Base-by-base conservation (phyloP, 2,113 vertebrate species). In the Isurus oxyrinchus region DNA sequence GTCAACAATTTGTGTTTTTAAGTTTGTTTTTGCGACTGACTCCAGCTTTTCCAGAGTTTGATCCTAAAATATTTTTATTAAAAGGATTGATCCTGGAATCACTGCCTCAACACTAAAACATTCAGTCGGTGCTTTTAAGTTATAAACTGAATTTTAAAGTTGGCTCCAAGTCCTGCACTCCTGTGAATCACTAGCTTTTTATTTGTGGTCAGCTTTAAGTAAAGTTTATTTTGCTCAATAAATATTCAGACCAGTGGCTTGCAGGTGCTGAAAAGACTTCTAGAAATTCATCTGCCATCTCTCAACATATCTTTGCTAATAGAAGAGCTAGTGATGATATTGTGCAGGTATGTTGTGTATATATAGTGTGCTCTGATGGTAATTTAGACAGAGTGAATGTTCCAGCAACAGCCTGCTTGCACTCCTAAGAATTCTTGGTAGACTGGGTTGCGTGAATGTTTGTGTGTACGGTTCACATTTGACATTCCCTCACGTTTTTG, bases 11-110 rank as follows among this genome's bases (percentile, higher is more conserved):
- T 55, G 53, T 96, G 72, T 97, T 95, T 96, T 57, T 86, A 63
- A 2, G 86, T 95, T 79, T 79, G 76, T 84, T 96, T 96, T 81
- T 76, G 96, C 97, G 25, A 84, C 96, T 97, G 97, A 95, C 96
- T 96, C 97, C 96, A 97, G 76, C 96, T 97, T 97, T 97, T 67
- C 94, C 96, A 95, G 94, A 95, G 94, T 76, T 72, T 95, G 94
- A 53, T 95, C 66, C 66, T 35, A 72, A 72, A 49, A 16, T 44
- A 53, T 53, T 95, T 95, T 55, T 61, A 91, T 91, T 91, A 91
- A 72, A 76, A 53, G 44, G 93, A 72, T 72, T 53, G 55, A 91
- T 91, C 67, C 66, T 95, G 96, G 96, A 97, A 96, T 66, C 96
- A 86, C 87, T 96, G 96, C 97, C 97, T 96, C 96, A 95, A 93